Evolutionary conservation across 2,797 vertebrate species (phyloP), one percentile per base, ranked within the genome.

Genomic region (Channa striata): DNA sequence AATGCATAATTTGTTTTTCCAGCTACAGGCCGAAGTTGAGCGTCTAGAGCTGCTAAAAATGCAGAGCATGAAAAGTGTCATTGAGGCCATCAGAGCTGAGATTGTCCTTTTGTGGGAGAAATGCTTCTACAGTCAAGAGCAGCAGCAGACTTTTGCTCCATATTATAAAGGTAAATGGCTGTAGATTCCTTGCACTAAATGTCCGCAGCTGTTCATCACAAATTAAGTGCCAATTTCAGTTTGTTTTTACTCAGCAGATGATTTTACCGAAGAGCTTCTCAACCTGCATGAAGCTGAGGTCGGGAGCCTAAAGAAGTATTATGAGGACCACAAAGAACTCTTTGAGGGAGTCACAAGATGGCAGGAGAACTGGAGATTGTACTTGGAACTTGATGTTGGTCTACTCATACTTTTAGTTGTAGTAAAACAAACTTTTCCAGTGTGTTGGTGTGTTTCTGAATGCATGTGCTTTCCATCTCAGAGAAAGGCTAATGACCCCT

Each of bases 311-410:
- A 96, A 94, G 79, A 89, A 49, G 42, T 92, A 94, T 72, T 96
- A 95, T 0, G 91, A 95, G 37, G 78, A 74, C 0, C 96, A 99
- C 87, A 90, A 77, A 16, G 95, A 96, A 12, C 93, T 99, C 19
- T 99, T 97, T 74, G 94, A 96, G 23, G 96, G 95, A 0, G 92
- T 97, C 44, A 85, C 85, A 10, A 96, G 94, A 46, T 99, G 98
- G 98, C 93, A 96, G 67, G 94, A 94, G 17, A 97, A 91, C 89
- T 99, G 97, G 98, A 88, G 59, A 20, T 89, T 96, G 47, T 99
- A 96, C 78, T 83, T 96, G 81, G 96, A 98, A 42, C 94, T 99
- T 47, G 98, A 99, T 78, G 98, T 99, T 82, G 91, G 91, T 11
- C 0, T 36, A 14, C 40, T 14, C 13, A 0, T 21, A 2, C 40